These are phyloP conservation scores for Heliconius aoede DNA, from an alignment of 2,888 invertebrate species.

Conservation along the genomic window DNA sequence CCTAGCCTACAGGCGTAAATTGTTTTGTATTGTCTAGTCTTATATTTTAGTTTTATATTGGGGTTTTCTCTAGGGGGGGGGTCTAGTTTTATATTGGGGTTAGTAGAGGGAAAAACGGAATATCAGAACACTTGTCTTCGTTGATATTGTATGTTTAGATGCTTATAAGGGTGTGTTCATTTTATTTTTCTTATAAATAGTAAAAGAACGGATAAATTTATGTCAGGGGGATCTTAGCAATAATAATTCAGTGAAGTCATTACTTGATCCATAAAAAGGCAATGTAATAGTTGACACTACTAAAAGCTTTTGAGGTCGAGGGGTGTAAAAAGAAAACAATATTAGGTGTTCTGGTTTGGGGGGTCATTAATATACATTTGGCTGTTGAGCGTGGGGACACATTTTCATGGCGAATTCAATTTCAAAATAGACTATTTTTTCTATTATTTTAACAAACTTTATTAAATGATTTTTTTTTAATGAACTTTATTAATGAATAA, in stretches of 20 bases:
- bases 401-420: conserved; percentile 74
- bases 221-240: conserved; percentile 34
- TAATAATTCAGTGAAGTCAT: conserved; percentile 58
- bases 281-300: conserved; percentile 74
- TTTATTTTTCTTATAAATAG: background rate
- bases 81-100: too few relatives aligned
- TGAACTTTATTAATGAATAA: too few relatives aligned
- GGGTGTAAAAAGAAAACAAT: conserved; percentile 77
- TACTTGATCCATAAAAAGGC: conserved; percentile 70
- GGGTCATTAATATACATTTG: conserved; percentile 81
- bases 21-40: too few relatives aligned
- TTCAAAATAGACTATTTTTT: conserved; percentile 68
- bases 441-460: conserved; percentile 50
- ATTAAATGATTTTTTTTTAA: conserved; percentile 14
- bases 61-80: too few relatives aligned
- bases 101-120: background rate
- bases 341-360: conserved; percentile 73
- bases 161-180: background rate
- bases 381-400: conserved; percentile 60
- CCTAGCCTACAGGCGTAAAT: background rate
- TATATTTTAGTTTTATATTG: too few relatives aligned
- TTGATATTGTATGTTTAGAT: background rate
- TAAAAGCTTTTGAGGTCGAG: conserved; percentile 73
- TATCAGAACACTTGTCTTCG: background rate
- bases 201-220: conserved; percentile 15